phyloP scores from a whole-genome alignment of 2,113 vertebrate genomes.

The Anser brachyrhynchus region DNA sequence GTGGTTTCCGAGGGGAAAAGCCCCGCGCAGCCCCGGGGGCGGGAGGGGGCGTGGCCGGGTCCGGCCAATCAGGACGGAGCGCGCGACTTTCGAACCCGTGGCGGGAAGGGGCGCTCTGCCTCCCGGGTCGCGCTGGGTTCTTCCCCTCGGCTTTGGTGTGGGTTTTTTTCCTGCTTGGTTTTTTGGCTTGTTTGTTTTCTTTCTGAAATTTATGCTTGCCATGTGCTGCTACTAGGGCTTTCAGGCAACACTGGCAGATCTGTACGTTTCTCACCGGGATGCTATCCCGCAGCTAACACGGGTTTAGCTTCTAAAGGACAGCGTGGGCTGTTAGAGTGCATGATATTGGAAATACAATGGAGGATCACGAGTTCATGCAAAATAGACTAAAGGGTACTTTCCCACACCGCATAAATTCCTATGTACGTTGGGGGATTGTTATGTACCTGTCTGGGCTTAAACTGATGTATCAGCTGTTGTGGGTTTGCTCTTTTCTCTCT shows the following conservation, averaged over 20 bases:
- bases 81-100: background rate
- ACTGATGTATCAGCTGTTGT: background rate
- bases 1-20: background rate
- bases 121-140: fast-evolving
- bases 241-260: fast-evolving
- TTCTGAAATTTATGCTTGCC: fast-evolving
- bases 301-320: fast-evolving
- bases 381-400: fast-evolving
- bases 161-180: too few relatives aligned
- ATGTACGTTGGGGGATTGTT: fast-evolving
- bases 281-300: fast-evolving
- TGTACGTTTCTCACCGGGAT: fast-evolving
- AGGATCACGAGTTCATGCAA: fast-evolving
- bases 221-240: fast-evolving
- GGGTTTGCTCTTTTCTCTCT: too few relatives aligned
- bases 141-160: fast-evolving
- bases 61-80: fast-evolving
- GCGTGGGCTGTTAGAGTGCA: fast-evolving
- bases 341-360: fast-evolving
- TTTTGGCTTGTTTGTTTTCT: background rate
- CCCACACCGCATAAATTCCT: fast-evolving
- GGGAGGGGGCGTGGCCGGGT: fast-evolving
- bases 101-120: fast-evolving
- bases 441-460: fast-evolving
- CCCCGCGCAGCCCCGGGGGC: background rate